Base-by-base conservation (phyloP, 64 coral and sea anemone species). In the Montipora efflorescens region DNA sequence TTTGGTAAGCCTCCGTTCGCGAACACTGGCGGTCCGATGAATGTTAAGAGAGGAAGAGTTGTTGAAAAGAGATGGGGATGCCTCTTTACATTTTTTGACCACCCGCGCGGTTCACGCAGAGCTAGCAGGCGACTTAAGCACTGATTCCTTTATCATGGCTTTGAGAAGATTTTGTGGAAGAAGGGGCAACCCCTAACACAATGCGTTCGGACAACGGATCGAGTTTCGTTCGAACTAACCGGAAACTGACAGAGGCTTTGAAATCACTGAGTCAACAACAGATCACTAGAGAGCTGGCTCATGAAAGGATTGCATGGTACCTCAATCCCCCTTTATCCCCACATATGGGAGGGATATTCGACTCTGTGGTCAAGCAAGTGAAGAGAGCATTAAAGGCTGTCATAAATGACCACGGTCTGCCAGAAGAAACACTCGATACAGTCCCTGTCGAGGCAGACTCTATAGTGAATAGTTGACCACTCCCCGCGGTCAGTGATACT, bases 31-130 rank as follows among this genome's bases (percentile, higher is more conserved):
- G 90, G 90, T 85, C 90, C 91, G 13, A 68, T 93, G 5, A 78
- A 23, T 43, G 91, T 93, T 12, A 93, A 93, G 68, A 78, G 91
- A 49, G 82, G 83, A 68, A 50, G 82, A 79, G 64, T 50, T 36
- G 72, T 74, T 25, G 83, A 93, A 48, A 93, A 93, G 22, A 82
- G 74, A n/a, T 93, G 61, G 74, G 91, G 91, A 9, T 93, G 74
- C 78, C 7, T 93, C 18, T 94, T 94, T 78, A 93, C 72, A 21
- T 93, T 82, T 59, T 55, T 55, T 93, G 7, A 55, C 89, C 28
- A 67, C 58, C 53, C 76, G 77, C n/a, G 78, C 61, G 3, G 77
- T 82, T 5, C 89, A 91, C 49, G 5, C 81, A 5, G 89, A 90
- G 0, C 0, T 90, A 73, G 77, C 75, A 18, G 74, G 74, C 18